Evolutionary conservation across 2,888 invertebrate species (phyloP).

Genomic region (Agrilus mali): DNA sequence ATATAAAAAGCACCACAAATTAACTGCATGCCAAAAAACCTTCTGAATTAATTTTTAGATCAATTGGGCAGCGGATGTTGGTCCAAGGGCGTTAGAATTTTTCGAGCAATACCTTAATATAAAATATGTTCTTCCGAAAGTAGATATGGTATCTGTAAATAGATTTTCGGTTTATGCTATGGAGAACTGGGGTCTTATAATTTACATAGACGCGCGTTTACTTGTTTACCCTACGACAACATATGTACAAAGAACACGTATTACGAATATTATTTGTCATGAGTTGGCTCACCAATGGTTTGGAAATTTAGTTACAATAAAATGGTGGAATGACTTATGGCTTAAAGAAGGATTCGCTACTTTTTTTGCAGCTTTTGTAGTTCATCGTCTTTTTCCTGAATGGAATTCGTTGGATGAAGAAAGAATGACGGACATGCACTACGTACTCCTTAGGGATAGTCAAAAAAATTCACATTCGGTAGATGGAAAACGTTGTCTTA

Average conservation of each 20-base stretch:
- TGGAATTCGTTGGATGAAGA: slow-evolving; percentile 50
- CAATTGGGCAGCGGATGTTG: slow-evolving; percentile 58
- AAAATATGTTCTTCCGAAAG: slow-evolving; percentile 59
- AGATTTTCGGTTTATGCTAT: slow-evolving; percentile 68
- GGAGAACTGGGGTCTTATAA: slow-evolving; percentile 73
- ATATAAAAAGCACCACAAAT: slow-evolving; percentile 8
- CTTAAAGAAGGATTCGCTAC: slow-evolving; percentile 69
- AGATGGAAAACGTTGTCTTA: slow-evolving; percentile 10
- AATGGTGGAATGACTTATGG: slow-evolving; percentile 75
- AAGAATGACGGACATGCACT: slow-evolving; percentile 41
- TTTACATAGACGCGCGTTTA: slow-evolving; percentile 60
- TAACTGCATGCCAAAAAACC: no score
- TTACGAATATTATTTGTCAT: slow-evolving; percentile 43
- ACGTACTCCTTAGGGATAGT: slow-evolving; percentile 56
- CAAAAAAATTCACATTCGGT: slow-evolving; percentile 70
- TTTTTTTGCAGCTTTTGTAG: slow-evolving; percentile 46
- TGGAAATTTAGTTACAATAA: slow-evolving; percentile 71
- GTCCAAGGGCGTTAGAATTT: slow-evolving; percentile 60
- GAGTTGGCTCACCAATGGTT: slow-evolving; percentile 59
- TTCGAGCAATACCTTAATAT: slow-evolving; percentile 63
- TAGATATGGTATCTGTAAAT: slow-evolving; percentile 71
- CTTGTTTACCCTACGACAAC: slow-evolving; percentile 52
- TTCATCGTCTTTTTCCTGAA: slow-evolving; percentile 47
- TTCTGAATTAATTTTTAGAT: slow-evolving; percentile 37
- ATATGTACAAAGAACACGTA: slow-evolving; percentile 46